phyloP scores from a whole-genome alignment of 1,140 invertebrate genomes.

The Teleogryllus occipitalis region DNA sequence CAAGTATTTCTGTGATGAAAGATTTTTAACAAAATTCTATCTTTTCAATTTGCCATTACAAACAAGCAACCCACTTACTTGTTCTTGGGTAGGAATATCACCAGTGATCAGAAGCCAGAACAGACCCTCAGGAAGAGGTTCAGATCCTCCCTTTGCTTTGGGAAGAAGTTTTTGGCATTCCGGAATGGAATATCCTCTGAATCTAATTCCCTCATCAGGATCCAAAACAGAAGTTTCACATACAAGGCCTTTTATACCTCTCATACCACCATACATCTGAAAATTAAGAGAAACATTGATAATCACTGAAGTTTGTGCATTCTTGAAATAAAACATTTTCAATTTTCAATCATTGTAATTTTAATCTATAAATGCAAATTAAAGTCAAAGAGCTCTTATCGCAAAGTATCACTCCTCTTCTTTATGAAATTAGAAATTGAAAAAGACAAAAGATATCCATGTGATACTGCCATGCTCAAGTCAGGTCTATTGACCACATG shows the following conservation, averaged over 20 bases:
- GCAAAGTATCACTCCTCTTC: no score
- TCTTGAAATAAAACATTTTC: no score
- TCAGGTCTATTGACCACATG: not conserved
- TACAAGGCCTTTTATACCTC: conserved; percentile 89
- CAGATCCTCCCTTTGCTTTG: conserved; percentile 71
- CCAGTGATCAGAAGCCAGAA: conserved; percentile 94
- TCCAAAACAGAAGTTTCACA: conserved; percentile 94
- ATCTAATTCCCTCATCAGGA: conserved; percentile 90
- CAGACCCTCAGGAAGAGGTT: conserved; percentile 90
- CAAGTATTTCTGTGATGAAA: not conserved
- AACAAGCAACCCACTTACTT: conserved; percentile 39
- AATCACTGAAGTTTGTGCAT: no score
- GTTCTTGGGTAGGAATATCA: conserved; percentile 76
- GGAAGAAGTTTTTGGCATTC: conserved; percentile 89
- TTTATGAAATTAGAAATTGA: no score
- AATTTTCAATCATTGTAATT: no score
- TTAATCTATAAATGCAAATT: no score
- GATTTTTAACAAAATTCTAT: not conserved
- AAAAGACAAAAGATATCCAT: not conserved
- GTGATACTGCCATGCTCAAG: not conserved
- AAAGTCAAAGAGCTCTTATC: no score
- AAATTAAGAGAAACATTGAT: conserved; percentile 20
- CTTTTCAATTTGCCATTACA: not conserved
- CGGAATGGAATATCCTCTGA: conserved; percentile 90
- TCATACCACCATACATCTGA: conserved; percentile 95